Evolutionary conservation across 2,113 vertebrate species (phyloP), one percentile per base, ranked within the genome.

Genomic region (Platysternon megacephalum): DNA sequence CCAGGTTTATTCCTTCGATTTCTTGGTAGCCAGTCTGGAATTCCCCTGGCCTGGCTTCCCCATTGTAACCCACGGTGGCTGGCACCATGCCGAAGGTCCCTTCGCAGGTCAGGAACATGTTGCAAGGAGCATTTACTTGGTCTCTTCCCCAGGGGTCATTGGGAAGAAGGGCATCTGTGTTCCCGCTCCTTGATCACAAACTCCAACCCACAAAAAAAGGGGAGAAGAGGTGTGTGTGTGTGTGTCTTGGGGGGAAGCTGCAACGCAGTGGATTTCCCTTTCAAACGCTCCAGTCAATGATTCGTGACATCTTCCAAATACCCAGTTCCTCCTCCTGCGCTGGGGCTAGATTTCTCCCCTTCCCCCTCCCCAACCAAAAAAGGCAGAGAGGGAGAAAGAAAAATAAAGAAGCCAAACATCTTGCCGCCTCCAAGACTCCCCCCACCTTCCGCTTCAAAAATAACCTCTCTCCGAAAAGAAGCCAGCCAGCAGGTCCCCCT

Each of bases 1-100:
- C 98, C 96, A 98, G 94, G 76, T 74, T 96, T 56, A 97, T 97
- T 51, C 98, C 98, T 51, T 97, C 88, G 88, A 98, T 98, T 17
- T 97, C 91, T 68, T 98, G 97, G 84, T 97, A 98, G 87, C 98
- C 98, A 0, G 97, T 96, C 61, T 96, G 97, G 72, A 97, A 96
- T 79, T 94, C 92, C 53, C 91, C 95, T 35, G 92, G 94, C 42
- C 87, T 76, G 82, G 91, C 51, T 79, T 79, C 72, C 44, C 85
- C 95, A 46, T 4, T 84, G 97, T 78, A 95, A 96, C 94, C 96
- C 95, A 84, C 12, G 89, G 95, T 46, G 80, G 92, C 56, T 44
- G 96, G 97, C 78, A 84, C 85, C 51, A 95, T 82, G 7, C 93
- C 96, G 80, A 97, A 72, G 86, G 94, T 94, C 46, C 97, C 84